phyloP scores from a whole-genome alignment of 2,888 invertebrate genomes.

The Cosmopolites sordidus region DNA sequence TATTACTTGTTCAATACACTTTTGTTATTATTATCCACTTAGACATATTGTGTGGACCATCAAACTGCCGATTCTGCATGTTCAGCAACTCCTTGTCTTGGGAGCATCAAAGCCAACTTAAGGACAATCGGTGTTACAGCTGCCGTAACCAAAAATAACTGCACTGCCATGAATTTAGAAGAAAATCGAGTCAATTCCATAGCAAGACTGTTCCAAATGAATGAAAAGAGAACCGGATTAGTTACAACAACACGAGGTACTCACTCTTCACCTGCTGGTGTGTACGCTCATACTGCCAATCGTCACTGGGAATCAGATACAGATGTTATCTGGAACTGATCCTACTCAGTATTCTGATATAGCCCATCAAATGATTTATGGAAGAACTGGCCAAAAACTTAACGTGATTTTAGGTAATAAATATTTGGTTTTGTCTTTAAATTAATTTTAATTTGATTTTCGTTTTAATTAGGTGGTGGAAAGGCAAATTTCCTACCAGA shows the following conservation, averaged over 20 bases:
- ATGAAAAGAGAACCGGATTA: constrained; percentile 60
- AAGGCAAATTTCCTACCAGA: constrained; percentile 61
- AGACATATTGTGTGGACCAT: constrained; percentile 72
- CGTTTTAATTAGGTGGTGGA: constrained; percentile 61
- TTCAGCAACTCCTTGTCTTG: constrained; percentile 74
- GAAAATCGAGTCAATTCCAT: constrained; percentile 62
- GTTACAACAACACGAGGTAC: constrained; percentile 78
- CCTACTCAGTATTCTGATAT: constrained; percentile 58
- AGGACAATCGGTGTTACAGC: constrained; percentile 73
- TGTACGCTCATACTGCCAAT: constrained; percentile 67
- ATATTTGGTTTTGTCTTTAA: too few species aligned
- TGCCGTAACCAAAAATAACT: constrained; percentile 60
- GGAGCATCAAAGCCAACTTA: constrained; percentile 73
- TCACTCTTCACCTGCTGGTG: constrained; percentile 72
- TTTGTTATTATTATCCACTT: constrained; percentile 35
- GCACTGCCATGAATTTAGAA: constrained; percentile 54
- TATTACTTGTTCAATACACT: too few species aligned
- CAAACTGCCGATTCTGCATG: constrained; percentile 82
- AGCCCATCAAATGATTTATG: constrained; percentile 65
- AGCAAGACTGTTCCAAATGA: constrained; percentile 66
- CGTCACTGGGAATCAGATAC: constrained; percentile 71
- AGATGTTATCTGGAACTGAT: constrained; percentile 52
- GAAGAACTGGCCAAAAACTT: constrained; percentile 61
- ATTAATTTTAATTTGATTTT: too few species aligned
- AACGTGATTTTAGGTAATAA: constrained; percentile 64